A percentile compares a stretch with the other conserved stretches of the same genome.
phyloP scores from a whole-genome alignment of 1,140 invertebrate genomes.

The Arion vulgaris region DNA sequence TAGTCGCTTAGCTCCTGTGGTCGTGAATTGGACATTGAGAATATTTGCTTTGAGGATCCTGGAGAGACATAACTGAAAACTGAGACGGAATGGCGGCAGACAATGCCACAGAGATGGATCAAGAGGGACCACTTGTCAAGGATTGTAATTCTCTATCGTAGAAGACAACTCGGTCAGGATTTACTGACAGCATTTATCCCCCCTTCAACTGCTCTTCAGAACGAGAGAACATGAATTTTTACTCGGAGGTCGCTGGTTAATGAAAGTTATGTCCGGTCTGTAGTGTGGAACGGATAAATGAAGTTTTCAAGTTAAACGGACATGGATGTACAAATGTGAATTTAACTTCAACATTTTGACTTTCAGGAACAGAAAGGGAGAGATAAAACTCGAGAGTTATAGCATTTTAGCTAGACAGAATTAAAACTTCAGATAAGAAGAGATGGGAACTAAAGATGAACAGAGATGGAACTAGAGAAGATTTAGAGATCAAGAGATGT shows the following conservation, averaged over 20 bases:
- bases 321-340: neutral
- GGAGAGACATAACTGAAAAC: slow-evolving; percentile 4
- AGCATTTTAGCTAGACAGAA: neutral
- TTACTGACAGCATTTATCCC: slow-evolving; percentile 11
- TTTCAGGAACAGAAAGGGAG: neutral
- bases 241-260: neutral
- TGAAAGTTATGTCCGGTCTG: neutral
- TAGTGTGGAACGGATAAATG: neutral
- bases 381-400: neutral
- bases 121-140: slow-evolving; percentile 5
- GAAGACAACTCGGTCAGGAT: neutral
- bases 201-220: slow-evolving; percentile 15
- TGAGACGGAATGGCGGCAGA: slow-evolving; percentile 22
- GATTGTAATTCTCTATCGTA: slow-evolving; percentile 1
- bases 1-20: neutral
- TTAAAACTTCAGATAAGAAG: too few relatives aligned
- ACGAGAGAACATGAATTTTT: slow-evolving; percentile 21
- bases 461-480: too few relatives aligned
- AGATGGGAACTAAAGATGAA: too few relatives aligned
- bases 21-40: slow-evolving; percentile 9
- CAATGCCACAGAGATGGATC: slow-evolving; percentile 28
- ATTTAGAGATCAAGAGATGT: too few relatives aligned
- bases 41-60: slow-evolving; percentile 15
- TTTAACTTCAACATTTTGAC: neutral
- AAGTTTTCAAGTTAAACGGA: neutral